Evolutionary conservation across 2,113 vertebrate genomes (phyloP).

Genomic region (Megaleporinus macrocephalus): DNA sequence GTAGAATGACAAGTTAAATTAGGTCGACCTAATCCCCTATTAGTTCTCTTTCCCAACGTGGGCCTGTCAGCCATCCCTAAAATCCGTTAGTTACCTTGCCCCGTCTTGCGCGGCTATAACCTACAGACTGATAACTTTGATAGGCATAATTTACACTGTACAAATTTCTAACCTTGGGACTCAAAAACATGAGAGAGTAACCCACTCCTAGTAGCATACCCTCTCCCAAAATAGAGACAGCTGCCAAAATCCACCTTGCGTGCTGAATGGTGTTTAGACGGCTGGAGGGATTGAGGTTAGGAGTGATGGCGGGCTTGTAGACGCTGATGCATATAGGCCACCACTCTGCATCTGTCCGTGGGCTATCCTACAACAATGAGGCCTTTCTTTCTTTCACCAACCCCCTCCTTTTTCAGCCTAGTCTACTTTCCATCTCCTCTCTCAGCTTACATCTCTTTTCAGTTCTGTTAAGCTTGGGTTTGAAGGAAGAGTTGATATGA

Average conservation of each 20-base stretch:
- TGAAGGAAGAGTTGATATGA: background rate
- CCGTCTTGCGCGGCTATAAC: no score
- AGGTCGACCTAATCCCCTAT: no score
- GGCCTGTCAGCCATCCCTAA: no score
- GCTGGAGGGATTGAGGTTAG: conserved; percentile 7
- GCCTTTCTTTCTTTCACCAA: conserved; percentile 42
- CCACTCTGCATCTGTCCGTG: conserved; percentile 34
- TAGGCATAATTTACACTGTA: no score
- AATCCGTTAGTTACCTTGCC: no score
- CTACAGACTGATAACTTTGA: no score
- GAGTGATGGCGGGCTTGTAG: background rate
- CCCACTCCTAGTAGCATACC: no score
- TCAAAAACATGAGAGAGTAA: no score
- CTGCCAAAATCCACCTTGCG: background rate
- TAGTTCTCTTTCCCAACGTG: no score
- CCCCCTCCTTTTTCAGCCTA: background rate
- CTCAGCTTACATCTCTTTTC: conserved; percentile 33
- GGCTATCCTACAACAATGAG: conserved; percentile 47
- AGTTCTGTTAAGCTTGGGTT: conserved; percentile 5
- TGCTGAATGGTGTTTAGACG: background rate
- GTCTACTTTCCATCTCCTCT: background rate
- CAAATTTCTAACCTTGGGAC: no score
- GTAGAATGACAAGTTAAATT: no score
- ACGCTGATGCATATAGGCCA: conserved; percentile 35
- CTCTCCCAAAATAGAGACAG: background rate